phyloP scores from a whole-genome alignment of 2,888 invertebrate species.

The Cheilosia vernalis region DNA sequence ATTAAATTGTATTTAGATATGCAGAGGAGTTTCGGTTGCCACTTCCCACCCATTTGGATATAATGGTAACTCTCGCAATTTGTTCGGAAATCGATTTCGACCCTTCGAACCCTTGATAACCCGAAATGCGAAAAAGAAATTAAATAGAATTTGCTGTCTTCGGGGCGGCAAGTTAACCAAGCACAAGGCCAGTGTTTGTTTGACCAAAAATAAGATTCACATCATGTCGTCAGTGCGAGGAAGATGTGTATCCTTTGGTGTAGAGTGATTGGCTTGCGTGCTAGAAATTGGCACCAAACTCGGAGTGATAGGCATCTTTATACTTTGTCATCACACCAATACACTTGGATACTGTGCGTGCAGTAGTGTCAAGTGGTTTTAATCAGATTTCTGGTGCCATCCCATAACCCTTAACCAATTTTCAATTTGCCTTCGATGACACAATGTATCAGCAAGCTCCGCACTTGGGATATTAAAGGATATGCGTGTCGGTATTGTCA shows the following conservation, averaged over 20 bases:
- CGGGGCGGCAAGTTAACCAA: conserved; percentile 43
- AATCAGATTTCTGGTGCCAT: conserved; percentile 71
- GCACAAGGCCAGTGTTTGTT: conserved; percentile 53
- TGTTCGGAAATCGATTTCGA: conserved; percentile 72
- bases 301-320: background rate
- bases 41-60: background rate
- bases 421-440: conserved; percentile 56
- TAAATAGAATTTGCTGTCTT: conserved; percentile 66
- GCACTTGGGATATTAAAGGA: conserved; percentile 25
- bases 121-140: conserved; percentile 60
- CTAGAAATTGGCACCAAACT: conserved; percentile 3
- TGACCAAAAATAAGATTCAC: conserved; percentile 67
- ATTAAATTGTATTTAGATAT: conserved; percentile 75
- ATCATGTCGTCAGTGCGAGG: conserved; percentile 29
- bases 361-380: conserved; percentile 69
- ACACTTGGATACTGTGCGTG: conserved; percentile 26
- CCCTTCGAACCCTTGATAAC: conserved; percentile 66
- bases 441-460: conserved; percentile 25
- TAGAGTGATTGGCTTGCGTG: conserved; percentile 43
- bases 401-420: conserved; percentile 72
- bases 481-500: background rate
- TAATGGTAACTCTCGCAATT: conserved; percentile 53
- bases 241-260: conserved; percentile 19
- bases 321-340: background rate
- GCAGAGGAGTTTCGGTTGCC: conserved; percentile 52